Evolutionary conservation across 2,888 invertebrate genomes (phyloP), one percentile per base, ranked within the genome.

Genomic region (Busseola fusca): DNA sequence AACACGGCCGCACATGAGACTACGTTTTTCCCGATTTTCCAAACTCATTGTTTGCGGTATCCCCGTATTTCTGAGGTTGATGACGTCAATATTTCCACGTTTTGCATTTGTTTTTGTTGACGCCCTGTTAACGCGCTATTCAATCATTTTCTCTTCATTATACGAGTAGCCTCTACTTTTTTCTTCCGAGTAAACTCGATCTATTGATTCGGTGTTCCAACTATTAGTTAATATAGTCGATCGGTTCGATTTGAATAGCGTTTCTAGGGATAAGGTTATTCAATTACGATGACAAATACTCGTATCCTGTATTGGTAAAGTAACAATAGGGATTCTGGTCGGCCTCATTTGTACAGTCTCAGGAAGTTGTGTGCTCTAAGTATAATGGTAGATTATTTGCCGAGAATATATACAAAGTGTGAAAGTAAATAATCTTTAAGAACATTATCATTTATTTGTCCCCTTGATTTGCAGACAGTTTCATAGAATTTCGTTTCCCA

Each of bases 11-110:
- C 87, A 88, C 87, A 91, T 89, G 91, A 90, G 89, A 87, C 89
- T 90, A 86, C 87, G 88, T 87, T 91, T 91, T 91, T 87, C 74
- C 87, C 89, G 88, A 89, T 90, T 90, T 91, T 89, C 87, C 86
- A 84, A 86, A 86, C 86, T 87, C 88, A 87, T 87, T 87, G 87
- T 88, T 85, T 84, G 71, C 84, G 74, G 54, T 73, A 64, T 82
- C 73, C 69, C 69, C 72, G 86, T 83, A 84, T 86, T 86, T 88
- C 87, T 86, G 86, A 80, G 80, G 81, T 83, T 77, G 83, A 86
- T 87, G 87, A 86, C 86, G 84, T 84, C 88, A 85, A 86, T 86
- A 86, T 88, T 87, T 88, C 81, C 72, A 60, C 64, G 80, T 84
- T 82, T 85, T 84, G 76, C 80, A 76, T 75, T 50, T 59, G 67